Evolutionary conservation across 2,113 vertebrate species (phyloP).

Genomic region (Pygoscelis antarcticus): DNA sequence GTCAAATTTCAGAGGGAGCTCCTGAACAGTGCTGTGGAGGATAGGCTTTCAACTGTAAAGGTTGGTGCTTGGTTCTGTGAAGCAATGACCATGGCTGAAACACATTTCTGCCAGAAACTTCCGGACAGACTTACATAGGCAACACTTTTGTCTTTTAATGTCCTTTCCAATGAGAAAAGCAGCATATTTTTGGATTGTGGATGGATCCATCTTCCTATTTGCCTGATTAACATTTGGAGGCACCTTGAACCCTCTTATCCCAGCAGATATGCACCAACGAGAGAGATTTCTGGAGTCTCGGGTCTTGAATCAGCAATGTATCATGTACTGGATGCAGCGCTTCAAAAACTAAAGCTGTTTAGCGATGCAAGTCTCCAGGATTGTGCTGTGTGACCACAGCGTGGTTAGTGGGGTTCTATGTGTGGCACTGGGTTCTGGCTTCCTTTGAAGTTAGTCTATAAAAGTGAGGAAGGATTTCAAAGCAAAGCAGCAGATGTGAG

Average conservation of each 20-base stretch:
- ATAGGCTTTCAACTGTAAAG: not conserved
- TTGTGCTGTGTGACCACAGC: not conserved
- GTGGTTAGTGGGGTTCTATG: not conserved
- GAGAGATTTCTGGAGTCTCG: not conserved
- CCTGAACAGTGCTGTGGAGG: not conserved
- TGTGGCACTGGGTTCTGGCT: not conserved
- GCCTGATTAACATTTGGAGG: not conserved
- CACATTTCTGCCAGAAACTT: fast-evolving
- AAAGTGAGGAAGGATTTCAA: not conserved
- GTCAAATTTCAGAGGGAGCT: not conserved
- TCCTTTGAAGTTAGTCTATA: not conserved
- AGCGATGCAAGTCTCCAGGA: not conserved
- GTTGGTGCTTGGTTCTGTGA: not conserved
- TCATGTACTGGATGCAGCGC: fast-evolving
- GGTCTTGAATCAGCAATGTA: fast-evolving
- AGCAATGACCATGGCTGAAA: not conserved
- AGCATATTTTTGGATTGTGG: not conserved
- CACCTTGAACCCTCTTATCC: not conserved
- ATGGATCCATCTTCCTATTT: not conserved
- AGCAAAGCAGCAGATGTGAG: not conserved
- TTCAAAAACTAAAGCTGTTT: not conserved
- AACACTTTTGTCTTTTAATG: not conserved
- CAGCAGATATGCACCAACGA: fast-evolving
- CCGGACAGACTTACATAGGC: not conserved
- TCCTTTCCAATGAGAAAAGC: not conserved